These are phyloP conservation scores for Condylostylus longicornis DNA, from an alignment of 1,140 invertebrate genomes.

Conservation along the genomic window DNA sequence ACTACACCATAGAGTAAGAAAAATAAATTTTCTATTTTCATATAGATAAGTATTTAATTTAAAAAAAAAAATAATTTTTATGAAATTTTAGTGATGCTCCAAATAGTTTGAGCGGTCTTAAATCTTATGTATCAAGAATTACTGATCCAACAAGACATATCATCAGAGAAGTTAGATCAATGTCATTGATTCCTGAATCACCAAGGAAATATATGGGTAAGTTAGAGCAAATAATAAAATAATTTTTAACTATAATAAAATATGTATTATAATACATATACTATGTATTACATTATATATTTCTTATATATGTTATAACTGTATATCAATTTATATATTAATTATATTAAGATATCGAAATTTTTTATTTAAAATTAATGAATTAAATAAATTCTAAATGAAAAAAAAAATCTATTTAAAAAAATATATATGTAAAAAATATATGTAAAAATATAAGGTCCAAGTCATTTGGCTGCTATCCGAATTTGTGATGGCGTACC, in stretches of 20 bases:
- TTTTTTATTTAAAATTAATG: too few species aligned
- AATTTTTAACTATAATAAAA: neutral
- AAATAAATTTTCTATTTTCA: neutral
- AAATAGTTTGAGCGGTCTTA: constrained; percentile 21
- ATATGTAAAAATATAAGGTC: constrained; percentile 35
- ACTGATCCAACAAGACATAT: constrained; percentile 28
- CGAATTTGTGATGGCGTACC: constrained; percentile 60
- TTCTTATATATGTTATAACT: too few species aligned
- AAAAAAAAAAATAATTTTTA: neutral
- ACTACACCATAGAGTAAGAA: constrained; percentile 28
- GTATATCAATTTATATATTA: too few species aligned
- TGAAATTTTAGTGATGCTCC: constrained; percentile 20
- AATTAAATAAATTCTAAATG: too few species aligned
- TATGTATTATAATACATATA: neutral
- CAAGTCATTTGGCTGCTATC: constrained; percentile 59
- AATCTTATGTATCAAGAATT: constrained; percentile 26
- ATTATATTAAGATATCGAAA: too few species aligned
- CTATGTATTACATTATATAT: too few species aligned
- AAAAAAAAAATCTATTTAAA: too few species aligned
- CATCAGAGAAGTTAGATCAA: constrained; percentile 27
- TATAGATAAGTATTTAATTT: neutral
- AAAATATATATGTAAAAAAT: constrained; percentile 11
- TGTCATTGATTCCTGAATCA: constrained; percentile 23
- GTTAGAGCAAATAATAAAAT: too few species aligned
- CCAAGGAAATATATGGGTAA: constrained; percentile 29